Evolutionary conservation across 1,140 invertebrate genomes (phyloP).

Genomic region (Magallana angulata): DNA sequence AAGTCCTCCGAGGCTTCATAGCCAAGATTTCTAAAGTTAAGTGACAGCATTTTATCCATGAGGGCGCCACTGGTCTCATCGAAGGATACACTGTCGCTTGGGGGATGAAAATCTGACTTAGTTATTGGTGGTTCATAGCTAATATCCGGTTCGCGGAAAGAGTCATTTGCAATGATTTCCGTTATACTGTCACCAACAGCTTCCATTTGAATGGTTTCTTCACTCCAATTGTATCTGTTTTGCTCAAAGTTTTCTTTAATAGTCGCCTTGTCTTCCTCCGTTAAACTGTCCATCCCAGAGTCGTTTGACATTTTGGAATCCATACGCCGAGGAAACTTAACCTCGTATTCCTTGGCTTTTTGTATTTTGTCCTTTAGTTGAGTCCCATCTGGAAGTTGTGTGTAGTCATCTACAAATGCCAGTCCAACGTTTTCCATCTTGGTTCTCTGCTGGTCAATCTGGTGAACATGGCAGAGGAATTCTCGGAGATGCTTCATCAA

Average conservation of each 20-base stretch:
- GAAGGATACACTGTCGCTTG: background rate
- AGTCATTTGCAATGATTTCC: background rate
- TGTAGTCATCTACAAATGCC: constrained; percentile 11
- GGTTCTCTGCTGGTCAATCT: constrained; percentile 20
- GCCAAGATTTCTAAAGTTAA: background rate
- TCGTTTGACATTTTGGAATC: constrained; percentile 13
- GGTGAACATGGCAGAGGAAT: constrained; percentile 49
- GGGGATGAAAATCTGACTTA: background rate
- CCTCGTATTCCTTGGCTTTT: constrained; percentile 36
- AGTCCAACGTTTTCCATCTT: constrained; percentile 14
- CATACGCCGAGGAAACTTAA: constrained; percentile 40
- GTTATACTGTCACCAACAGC: background rate
- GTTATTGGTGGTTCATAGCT: background rate
- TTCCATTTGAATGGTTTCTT: background rate
- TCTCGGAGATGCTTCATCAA: constrained; percentile 49
- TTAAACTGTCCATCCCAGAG: constrained; percentile 46
- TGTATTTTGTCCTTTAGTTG: constrained; percentile 32
- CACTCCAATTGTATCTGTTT: background rate
- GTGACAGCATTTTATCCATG: background rate
- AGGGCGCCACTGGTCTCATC: background rate
- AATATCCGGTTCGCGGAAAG: background rate
- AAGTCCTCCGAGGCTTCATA: background rate
- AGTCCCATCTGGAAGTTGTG: constrained; percentile 8
- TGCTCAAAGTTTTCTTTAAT: constrained; percentile 3
- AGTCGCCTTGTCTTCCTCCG: background rate